These are phyloP conservation scores for Uria aalge DNA, from an alignment of 2,113 vertebrate species.

Conservation along the genomic window DNA sequence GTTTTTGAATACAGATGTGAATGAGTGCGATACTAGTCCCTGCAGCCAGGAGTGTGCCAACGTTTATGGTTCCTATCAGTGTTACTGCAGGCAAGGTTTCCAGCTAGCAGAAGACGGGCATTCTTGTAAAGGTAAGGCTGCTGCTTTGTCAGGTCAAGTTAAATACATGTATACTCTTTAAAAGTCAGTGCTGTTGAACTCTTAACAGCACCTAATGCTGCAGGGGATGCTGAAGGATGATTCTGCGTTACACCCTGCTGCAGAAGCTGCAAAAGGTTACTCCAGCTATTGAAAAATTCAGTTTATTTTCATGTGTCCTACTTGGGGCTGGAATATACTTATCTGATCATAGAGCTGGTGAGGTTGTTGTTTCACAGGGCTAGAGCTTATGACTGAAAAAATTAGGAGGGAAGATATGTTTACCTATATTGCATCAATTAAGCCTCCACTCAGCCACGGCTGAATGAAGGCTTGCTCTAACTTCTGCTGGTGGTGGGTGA, in stretches of 20 bases:
- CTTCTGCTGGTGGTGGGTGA: not conserved
- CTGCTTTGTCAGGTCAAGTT: not conserved
- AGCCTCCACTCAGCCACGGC: not conserved
- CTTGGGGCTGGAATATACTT: not conserved
- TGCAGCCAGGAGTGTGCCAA: conserved; percentile 95
- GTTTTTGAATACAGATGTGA: conserved; percentile 79
- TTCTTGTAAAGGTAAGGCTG: conserved; percentile 85
- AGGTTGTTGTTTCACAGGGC: not conserved
- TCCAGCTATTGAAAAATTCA: not conserved
- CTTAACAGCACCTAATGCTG: not conserved
- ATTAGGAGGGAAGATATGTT: not conserved
- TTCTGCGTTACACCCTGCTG: not conserved
- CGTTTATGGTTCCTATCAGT: conserved; percentile 93
- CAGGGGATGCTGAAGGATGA: not conserved
- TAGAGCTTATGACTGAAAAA: not conserved
- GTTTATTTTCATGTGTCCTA: not conserved
- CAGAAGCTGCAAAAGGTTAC: not conserved
- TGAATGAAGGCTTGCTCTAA: not conserved
- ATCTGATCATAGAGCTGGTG: not conserved
- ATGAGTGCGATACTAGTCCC: conserved; percentile 85
- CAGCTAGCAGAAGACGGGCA: conserved; percentile 88
- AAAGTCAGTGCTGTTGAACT: not conserved
- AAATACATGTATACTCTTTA: not conserved
- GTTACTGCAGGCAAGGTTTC: conserved; percentile 92
- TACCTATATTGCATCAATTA: not conserved